phyloP scores from a whole-genome alignment of 2,113 vertebrate species.

The Lophura nycthemera region DNA sequence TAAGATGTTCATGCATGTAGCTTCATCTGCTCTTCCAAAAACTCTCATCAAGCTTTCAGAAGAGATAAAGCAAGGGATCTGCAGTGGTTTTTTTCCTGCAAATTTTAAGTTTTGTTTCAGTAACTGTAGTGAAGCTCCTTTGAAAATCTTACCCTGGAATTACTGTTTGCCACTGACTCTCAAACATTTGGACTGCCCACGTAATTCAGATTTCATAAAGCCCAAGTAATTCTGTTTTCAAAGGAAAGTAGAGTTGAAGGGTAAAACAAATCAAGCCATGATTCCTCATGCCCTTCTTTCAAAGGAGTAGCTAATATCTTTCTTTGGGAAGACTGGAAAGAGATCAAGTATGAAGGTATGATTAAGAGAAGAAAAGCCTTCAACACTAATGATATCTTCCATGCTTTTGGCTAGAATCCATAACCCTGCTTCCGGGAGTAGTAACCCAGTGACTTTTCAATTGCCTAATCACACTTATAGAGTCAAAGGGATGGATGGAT shows the following conservation, averaged over 20 bases:
- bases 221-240: conserved; percentile 5
- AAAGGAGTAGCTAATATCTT: conserved; percentile 31
- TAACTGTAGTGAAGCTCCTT: background rate
- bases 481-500: background rate
- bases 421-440: background rate
- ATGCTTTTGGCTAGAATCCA: background rate
- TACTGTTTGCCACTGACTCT: background rate
- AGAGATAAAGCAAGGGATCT: background rate
- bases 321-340: conserved; percentile 45
- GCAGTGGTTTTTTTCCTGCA: background rate
- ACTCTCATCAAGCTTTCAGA: background rate
- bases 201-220: background rate
- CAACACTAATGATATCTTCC: background rate
- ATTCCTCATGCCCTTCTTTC: conserved; percentile 12
- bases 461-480: background rate
- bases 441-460: background rate
- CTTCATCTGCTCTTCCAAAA: background rate
- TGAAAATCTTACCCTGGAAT: background rate
- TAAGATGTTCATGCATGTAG: background rate
- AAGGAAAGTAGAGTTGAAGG: conserved; percentile 8
- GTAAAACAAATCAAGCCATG: background rate
- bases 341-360: background rate
- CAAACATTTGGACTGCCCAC: background rate
- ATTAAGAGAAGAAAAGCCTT: conserved; percentile 38
- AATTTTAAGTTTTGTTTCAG: background rate